Percentiles rank a stretch among this genome's conserved stretches.
Evolutionary conservation across 2,113 vertebrate species (phyloP).

Genomic region (Cervus canadensis): DNA sequence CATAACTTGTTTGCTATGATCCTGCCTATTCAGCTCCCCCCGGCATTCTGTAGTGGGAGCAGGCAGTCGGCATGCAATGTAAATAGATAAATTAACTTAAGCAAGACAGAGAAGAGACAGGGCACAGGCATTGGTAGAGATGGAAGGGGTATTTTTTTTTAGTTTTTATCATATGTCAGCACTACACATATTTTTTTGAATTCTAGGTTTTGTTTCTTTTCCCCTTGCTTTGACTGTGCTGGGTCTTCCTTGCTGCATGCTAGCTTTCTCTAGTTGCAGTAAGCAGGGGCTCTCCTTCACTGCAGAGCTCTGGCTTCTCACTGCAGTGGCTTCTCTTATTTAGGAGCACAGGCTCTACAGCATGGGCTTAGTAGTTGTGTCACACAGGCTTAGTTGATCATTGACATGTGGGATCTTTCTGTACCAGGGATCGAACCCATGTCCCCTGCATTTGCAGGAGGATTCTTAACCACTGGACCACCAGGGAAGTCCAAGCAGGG

Average conservation of each 20-base stretch:
- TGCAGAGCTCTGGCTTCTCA: not conserved
- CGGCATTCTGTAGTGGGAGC: not conserved
- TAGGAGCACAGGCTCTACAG: not conserved
- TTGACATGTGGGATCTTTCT: not conserved
- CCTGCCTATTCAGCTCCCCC: not conserved
- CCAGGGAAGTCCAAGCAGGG: not conserved
- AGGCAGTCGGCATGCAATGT: not conserved
- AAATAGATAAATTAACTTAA: not conserved
- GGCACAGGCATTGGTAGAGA: not conserved
- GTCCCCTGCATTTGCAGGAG: not conserved
- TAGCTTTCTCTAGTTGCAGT: not conserved
- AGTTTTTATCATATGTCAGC: not conserved
- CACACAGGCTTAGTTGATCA: not conserved
- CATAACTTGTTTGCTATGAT: not conserved
- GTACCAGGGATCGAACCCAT: fast-evolving
- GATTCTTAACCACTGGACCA: not conserved
- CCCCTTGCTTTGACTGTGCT: not conserved
- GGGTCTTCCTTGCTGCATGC: not conserved
- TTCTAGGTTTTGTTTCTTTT: not conserved
- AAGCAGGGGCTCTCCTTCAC: not conserved
- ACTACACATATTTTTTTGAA: not conserved
- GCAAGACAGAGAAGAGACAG: not conserved
- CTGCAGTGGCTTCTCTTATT: not conserved
- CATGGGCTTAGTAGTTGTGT: not conserved
- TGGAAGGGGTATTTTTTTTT: not conserved